A percentile compares a stretch with the other conserved stretches of the same genome.
These are phyloP conservation scores for Cephus pygmeus DNA, from an alignment of 2,888 invertebrate species.

Conservation along the genomic window DNA sequence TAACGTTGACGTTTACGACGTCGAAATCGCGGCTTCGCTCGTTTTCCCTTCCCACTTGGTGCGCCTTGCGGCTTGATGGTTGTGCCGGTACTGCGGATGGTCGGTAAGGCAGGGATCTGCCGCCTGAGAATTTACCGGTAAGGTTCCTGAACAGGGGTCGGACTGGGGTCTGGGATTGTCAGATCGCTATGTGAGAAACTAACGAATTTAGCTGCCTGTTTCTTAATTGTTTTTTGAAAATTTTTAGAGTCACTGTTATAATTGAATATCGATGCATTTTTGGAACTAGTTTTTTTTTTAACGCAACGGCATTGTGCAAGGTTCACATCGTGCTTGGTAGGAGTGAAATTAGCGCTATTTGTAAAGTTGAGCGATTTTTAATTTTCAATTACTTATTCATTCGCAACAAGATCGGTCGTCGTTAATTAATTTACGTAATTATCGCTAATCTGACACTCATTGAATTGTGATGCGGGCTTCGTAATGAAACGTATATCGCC, in stretches of 20 bases:
- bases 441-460: not conserved
- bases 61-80: slow-evolving; percentile 11
- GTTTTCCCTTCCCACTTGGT: slow-evolving; percentile 52
- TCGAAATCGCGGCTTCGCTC: slow-evolving; percentile 66
- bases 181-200: not conserved
- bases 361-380: not conserved
- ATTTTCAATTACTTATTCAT: not conserved
- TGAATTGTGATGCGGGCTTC: not conserved
- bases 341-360: not conserved
- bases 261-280: too few relatives aligned
- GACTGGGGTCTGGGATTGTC: not conserved
- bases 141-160: not conserved
- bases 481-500: not conserved
- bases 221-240: not conserved
- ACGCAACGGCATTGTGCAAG: not conserved
- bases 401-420: not conserved
- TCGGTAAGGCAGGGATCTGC: slow-evolving; percentile 14
- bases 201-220: not conserved
- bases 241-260: too few relatives aligned
- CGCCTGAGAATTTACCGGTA: not conserved
- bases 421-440: not conserved
- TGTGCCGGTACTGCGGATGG: slow-evolving; percentile 8
- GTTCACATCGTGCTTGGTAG: not conserved
- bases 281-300: not conserved
- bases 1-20: slow-evolving; percentile 67